Evolutionary conservation across 2,797 vertebrate genomes (phyloP).

Genomic region (Gambusia yucatana): DNA sequence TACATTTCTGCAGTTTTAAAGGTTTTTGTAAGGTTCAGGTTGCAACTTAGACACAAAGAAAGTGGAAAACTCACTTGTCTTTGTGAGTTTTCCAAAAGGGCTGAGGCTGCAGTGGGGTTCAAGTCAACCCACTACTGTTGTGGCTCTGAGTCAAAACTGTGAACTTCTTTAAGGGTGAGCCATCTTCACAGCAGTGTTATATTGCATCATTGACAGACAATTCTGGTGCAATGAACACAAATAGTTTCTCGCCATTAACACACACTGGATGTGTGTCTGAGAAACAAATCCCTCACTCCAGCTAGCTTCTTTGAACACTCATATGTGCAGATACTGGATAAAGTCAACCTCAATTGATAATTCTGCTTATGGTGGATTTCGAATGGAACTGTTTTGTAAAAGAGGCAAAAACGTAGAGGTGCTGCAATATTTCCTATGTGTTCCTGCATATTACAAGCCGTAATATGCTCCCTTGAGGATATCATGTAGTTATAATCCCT

Average conservation of each 20-base stretch:
- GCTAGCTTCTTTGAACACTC: background rate
- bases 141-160: background rate
- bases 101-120: background rate
- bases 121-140: background rate
- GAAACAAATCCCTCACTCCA: background rate
- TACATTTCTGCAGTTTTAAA: background rate
- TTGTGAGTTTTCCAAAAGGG: background rate
- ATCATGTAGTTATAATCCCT: background rate
- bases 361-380: background rate
- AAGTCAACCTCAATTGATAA: background rate
- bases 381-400: background rate
- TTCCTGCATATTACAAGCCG: background rate
- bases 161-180: background rate
- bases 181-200: background rate
- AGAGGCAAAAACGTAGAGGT: background rate
- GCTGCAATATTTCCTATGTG: background rate
- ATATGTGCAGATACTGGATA: background rate
- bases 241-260: background rate
- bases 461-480: background rate
- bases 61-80: background rate
- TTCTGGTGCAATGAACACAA: constrained; percentile 6
- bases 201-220: background rate
- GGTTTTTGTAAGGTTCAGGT: background rate
- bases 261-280: background rate
- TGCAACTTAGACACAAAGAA: background rate